Percentiles rank a stretch among this genome's conserved stretches.
phyloP scores from a whole-genome alignment of 2,113 vertebrate species.

The Gallinago undulata region DNA sequence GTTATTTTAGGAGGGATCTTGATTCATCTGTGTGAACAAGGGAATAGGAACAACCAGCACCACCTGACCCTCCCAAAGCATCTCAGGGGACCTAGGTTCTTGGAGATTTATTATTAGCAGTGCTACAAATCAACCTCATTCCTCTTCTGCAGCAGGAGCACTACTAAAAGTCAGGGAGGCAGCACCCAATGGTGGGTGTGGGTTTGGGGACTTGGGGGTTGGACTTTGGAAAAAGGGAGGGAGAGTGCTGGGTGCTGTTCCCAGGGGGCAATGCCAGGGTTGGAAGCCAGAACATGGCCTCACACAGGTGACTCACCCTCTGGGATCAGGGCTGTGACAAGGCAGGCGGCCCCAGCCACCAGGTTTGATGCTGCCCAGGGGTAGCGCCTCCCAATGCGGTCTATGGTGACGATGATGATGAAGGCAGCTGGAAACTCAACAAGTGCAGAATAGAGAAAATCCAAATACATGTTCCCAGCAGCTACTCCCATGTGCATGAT shows the following conservation, averaged over 20 bases:
- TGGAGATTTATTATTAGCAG: not conserved
- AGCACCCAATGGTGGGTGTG: fast-evolving
- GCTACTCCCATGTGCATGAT: conserved; percentile 79
- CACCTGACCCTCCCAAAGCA: fast-evolving
- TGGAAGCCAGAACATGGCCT: not conserved
- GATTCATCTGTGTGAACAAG: not conserved
- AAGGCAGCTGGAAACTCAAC: conserved; percentile 77
- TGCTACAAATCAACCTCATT: not conserved
- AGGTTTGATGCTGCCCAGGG: conserved; percentile 74
- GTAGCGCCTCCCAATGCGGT: conserved; percentile 73
- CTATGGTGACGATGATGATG: conserved; percentile 68
- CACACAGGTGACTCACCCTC: conserved; percentile 56
- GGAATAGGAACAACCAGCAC: not conserved
- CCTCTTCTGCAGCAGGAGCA: not conserved
- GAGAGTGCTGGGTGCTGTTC: not conserved
- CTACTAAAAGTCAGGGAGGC: no score
- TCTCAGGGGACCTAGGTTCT: not conserved
- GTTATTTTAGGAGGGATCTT: not conserved
- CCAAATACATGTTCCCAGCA: conserved; percentile 70
- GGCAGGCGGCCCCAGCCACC: conserved; percentile 72
- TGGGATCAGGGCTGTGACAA: conserved; percentile 70
- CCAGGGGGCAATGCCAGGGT: no score
- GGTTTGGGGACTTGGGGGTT: not conserved
- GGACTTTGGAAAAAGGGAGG: not conserved
- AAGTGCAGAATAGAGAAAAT: conserved; percentile 79